phyloP scores from a whole-genome alignment of 2,113 vertebrate species.

The Microtus pennsylvanicus region DNA sequence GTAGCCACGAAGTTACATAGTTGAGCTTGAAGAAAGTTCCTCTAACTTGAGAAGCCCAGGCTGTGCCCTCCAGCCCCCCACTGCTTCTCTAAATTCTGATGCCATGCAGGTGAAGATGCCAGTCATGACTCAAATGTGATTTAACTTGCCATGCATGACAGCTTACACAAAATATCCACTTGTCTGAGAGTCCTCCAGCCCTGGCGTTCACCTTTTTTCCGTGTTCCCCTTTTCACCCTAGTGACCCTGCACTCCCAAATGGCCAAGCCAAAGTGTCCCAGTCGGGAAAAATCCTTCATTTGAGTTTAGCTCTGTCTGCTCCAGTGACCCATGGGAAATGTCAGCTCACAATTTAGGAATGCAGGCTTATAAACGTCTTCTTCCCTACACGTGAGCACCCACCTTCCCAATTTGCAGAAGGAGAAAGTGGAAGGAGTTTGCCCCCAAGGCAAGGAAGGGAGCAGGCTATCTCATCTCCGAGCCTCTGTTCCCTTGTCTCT shows the following conservation, averaged over 20 bases:
- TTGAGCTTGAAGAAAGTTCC: neutral
- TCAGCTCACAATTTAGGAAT: constrained; percentile 26
- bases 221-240: neutral
- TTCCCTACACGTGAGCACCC: neutral
- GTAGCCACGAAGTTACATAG: neutral
- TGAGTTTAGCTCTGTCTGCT: neutral
- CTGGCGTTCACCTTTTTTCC: neutral
- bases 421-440: neutral
- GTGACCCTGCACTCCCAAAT: neutral
- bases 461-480: neutral
- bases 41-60: neutral
- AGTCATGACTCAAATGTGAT: neutral
- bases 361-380: neutral
- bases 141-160: neutral
- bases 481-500: neutral
- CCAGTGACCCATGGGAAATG: constrained; percentile 6
- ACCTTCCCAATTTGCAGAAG: neutral
- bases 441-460: neutral
- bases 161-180: neutral
- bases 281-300: constrained; percentile 3
- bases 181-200: neutral
- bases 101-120: neutral
- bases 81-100: neutral
- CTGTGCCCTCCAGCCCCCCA: neutral
- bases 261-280: neutral